Percentiles rank a stretch among this genome's conserved stretches.
These are phyloP conservation scores for Athalia cordata DNA, from an alignment of 2,888 invertebrate genomes.

Conservation along the genomic window DNA sequence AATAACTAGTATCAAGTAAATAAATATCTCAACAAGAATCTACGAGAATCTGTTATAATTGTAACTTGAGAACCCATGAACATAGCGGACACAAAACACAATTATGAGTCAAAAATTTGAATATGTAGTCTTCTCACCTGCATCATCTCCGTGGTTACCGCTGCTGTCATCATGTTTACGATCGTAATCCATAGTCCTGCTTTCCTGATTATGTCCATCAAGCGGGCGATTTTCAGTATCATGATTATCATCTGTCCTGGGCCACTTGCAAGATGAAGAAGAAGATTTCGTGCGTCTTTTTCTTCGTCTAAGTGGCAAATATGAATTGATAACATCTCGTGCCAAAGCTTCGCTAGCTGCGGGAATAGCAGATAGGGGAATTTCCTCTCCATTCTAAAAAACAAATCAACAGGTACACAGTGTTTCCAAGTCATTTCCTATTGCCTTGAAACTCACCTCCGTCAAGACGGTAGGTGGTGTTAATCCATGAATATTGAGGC, in stretches of 20 bases:
- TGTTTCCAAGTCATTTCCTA: neutral
- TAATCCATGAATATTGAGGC: conserved; percentile 78
- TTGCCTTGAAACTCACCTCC: conserved; percentile 62
- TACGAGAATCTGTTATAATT: neutral
- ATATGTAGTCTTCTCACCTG: conserved; percentile 56
- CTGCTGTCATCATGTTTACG: conserved; percentile 61
- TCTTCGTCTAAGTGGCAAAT: conserved; percentile 75
- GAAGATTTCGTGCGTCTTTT: conserved; percentile 75
- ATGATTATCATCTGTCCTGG: conserved; percentile 55
- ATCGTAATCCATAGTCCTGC: conserved; percentile 57
- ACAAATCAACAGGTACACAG: neutral
- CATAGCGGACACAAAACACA: conserved; percentile 69
- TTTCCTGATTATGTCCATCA: conserved; percentile 54
- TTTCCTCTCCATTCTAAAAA: conserved; percentile 61
- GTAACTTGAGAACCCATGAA: neutral
- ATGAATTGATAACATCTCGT: conserved; percentile 74
- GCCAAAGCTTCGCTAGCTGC: conserved; percentile 71
- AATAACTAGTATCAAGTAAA: conserved; percentile 41
- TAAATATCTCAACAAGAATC: conserved; percentile 23
- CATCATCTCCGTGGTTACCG: conserved; percentile 60
- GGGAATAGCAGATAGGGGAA: conserved; percentile 67
- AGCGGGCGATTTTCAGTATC: conserved; percentile 57
- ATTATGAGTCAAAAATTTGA: conserved; percentile 28
- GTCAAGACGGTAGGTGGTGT: conserved; percentile 74
- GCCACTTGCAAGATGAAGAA: conserved; percentile 65